These are phyloP conservation scores for Pseudochirops corinnae DNA, from an alignment of 2,797 vertebrate genomes.

Conservation along the genomic window DNA sequence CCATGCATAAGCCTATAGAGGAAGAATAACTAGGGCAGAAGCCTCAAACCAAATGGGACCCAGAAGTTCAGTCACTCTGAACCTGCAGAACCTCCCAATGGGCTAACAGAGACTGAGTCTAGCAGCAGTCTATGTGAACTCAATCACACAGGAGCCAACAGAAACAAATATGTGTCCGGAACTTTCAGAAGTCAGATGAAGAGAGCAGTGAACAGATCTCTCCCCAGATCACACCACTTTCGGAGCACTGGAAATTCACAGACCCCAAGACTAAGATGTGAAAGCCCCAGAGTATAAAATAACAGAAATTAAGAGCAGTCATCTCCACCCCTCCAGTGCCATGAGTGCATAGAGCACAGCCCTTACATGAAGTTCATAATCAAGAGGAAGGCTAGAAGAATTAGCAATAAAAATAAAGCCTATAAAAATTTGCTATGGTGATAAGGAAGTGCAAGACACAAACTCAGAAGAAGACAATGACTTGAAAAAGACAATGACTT, in stretches of 20 bases:
- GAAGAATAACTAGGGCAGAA: background rate
- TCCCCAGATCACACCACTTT: background rate
- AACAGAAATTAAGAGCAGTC: background rate
- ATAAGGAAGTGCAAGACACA: background rate
- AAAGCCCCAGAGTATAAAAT: background rate
- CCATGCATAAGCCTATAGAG: background rate
- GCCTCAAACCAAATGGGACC: background rate
- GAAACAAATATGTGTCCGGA: background rate
- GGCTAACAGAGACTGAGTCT: background rate
- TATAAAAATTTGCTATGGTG: background rate
- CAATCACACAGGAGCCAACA: background rate
- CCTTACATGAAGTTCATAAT: background rate
- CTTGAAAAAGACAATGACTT: background rate
- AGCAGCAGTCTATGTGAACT: background rate
- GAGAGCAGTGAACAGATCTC: background rate
- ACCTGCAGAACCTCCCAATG: background rate
- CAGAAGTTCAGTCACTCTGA: background rate
- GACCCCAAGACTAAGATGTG: background rate
- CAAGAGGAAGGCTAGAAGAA: background rate
- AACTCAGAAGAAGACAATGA: background rate
- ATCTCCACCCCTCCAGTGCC: background rate
- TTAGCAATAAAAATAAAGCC: background rate
- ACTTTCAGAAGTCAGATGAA: background rate
- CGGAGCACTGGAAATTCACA: background rate
- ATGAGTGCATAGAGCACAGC: background rate